These are phyloP conservation scores for Pseudonaja textilis DNA, from an alignment of 2,113 vertebrate species.

Conservation along the genomic window DNA sequence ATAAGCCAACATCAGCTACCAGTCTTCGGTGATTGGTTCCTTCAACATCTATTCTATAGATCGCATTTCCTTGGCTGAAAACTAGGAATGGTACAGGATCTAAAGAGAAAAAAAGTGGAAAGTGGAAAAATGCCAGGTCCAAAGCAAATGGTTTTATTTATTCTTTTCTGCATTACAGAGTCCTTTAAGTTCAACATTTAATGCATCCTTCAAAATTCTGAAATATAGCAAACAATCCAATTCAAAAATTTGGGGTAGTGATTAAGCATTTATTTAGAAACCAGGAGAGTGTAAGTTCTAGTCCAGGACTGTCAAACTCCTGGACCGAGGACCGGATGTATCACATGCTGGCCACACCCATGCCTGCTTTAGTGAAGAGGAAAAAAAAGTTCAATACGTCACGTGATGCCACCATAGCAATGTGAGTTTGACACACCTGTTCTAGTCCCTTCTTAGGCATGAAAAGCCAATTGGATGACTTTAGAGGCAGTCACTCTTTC, in stretches of 20 bases:
- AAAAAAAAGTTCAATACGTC: too few relatives aligned
- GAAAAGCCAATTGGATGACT: too few relatives aligned
- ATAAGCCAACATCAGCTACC: conserved; percentile 70
- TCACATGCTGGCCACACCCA: too few relatives aligned
- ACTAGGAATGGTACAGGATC: conserved; percentile 83
- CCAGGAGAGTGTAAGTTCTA: not conserved
- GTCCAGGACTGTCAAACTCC: not conserved
- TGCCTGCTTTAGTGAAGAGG: too few relatives aligned
- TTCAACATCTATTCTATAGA: conserved; percentile 81
- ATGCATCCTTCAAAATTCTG: not conserved
- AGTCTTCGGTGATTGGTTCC: conserved; percentile 79
- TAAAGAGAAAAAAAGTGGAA: conserved; percentile 50
- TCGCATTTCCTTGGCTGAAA: conserved; percentile 80
- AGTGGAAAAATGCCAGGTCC: not conserved
- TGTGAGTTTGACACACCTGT: not conserved
- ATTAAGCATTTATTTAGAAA: not conserved
- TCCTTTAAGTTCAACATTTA: not conserved
- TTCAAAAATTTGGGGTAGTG: not conserved
- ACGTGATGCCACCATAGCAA: too few relatives aligned
- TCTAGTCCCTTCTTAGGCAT: not conserved
- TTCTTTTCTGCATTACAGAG: not conserved
- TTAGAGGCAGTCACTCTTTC: too few relatives aligned
- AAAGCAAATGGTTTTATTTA: not conserved
- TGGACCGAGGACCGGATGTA: too few relatives aligned
- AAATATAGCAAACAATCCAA: not conserved